phyloP scores from a whole-genome alignment of 2,888 invertebrate species.

The Lepidonotus clava region DNA sequence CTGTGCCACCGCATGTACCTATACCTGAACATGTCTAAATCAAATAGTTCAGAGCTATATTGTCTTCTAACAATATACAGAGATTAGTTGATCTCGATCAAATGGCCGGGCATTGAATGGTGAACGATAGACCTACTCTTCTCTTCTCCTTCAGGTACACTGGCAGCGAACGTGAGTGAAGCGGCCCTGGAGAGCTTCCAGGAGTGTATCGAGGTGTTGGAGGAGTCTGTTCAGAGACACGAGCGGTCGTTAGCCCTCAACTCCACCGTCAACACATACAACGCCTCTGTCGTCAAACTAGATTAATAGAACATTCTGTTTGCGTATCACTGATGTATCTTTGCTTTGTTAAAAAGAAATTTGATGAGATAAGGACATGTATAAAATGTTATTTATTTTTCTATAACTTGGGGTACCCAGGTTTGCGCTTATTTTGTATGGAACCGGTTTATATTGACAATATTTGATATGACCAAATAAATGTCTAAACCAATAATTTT shows the following conservation, averaged over 20 bases:
- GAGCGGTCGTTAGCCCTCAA: not conserved
- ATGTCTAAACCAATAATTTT: too few relatives aligned
- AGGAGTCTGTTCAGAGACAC: constrained; percentile 30
- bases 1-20: too few relatives aligned
- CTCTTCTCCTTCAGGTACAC: constrained; percentile 14
- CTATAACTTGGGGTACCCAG: not conserved
- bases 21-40: too few relatives aligned
- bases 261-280: constrained; percentile 12
- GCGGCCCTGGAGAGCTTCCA: constrained; percentile 50
- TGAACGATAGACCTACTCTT: too few relatives aligned
- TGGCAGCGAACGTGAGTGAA: constrained; percentile 23
- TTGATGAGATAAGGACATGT: not conserved
- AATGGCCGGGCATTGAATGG: too few relatives aligned
- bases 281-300: constrained; percentile 40
- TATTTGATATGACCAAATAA: too few relatives aligned
- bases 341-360: not conserved
- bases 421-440: too few relatives aligned
- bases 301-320: too few relatives aligned
- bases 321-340: not conserved
- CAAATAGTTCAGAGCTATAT: too few relatives aligned
- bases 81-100: too few relatives aligned
- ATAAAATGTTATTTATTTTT: not conserved
- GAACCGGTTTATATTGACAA: too few relatives aligned
- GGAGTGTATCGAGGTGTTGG: constrained; percentile 54
- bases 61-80: too few relatives aligned